Base-by-base conservation (phyloP, 2,113 vertebrate genomes). In the Corynorhinus townsendii region DNA sequence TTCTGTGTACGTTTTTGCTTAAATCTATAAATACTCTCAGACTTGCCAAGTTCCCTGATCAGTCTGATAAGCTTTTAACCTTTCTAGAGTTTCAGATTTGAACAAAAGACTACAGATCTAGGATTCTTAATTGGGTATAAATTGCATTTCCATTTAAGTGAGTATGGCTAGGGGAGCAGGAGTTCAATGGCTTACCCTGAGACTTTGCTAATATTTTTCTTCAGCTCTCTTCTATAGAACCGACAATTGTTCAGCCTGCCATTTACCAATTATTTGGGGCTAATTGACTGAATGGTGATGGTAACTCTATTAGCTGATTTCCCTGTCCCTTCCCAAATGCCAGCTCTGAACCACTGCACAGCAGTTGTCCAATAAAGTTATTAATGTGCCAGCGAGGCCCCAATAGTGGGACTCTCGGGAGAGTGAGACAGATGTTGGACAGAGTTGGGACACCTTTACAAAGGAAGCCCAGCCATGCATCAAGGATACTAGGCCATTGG, bases 1-100 rank as follows among this genome's bases (percentile, higher is more conserved):
- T 86, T 92, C 80, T 96, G 14, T 95, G 72, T 95, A 72, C 45
- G 52, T 88, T 96, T 97, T 91, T 95, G 43, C 68, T 88, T 71
- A 82, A 71, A 90, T 86, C 81, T 97, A 62, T 90, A 95, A 95
- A 85, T 93, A 87, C n/a, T 71, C 35, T 96, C 73, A 89, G 40
- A 75, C 49, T 85, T 73, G 64, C 73, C 86, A 90, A 26, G 33
- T 95, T 90, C 35, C 40, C 75, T 90, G 82, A 54, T 86, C 90
- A 45, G 35, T 59, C 56, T 92, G 86, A 86, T 95, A 93, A 66
- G 59, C 24, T 96, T 95, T 91, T 91, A 96, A 89, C 62, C 14
- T 33, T 94, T 94, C 12, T 77, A 68, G 49, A 85, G 47, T 89
- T 91, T 94, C 86, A 89, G 14, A 83, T 83, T 91, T 79, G 75